Percentiles rank a stretch among this genome's conserved stretches.
Evolutionary conservation across 2,113 vertebrate species (phyloP).

Genomic region (Hyperoodon ampullatus): DNA sequence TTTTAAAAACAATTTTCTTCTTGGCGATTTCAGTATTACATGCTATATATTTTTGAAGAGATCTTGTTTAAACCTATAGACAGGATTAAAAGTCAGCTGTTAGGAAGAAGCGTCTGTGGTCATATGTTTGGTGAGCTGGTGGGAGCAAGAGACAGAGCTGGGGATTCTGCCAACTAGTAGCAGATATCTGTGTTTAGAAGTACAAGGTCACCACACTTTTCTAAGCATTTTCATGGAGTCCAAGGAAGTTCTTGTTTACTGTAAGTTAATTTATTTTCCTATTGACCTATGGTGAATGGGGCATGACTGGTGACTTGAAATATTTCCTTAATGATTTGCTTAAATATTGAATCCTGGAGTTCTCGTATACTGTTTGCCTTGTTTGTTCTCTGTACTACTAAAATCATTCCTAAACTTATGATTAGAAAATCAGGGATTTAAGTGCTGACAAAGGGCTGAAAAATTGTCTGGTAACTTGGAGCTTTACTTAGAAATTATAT

Average conservation of each 20-base stretch:
- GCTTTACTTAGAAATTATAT: constrained; percentile 50
- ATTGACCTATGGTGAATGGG: constrained; percentile 62
- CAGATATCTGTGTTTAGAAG: constrained; percentile 82
- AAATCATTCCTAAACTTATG: not conserved
- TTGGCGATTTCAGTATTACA: not conserved
- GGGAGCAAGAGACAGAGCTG: constrained; percentile 77
- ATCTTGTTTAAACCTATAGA: constrained; percentile 57
- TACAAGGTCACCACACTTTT: constrained; percentile 79
- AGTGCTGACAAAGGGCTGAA: constrained; percentile 24
- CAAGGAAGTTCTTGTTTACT: constrained; percentile 89
- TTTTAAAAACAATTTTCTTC: constrained; percentile 34
- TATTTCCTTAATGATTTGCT: constrained; percentile 65
- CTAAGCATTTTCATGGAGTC: constrained; percentile 89
- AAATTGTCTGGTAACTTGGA: not conserved
- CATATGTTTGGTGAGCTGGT: constrained; percentile 84
- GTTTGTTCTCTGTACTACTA: constrained; percentile 35
- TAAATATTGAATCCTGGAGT: constrained; percentile 47
- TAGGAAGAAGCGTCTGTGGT: constrained; percentile 66
- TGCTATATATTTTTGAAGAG: constrained; percentile 58
- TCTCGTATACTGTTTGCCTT: constrained; percentile 45
- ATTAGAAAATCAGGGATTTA: not conserved
- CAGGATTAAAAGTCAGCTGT: constrained; percentile 90
- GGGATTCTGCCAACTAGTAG: constrained; percentile 83
- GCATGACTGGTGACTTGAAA: constrained; percentile 57
- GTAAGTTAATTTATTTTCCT: constrained; percentile 90